Evolutionary conservation across 37 sponge, comb jelly and placozoan species (phyloP).

Genomic region (Dysidea cf. avara): DNA sequence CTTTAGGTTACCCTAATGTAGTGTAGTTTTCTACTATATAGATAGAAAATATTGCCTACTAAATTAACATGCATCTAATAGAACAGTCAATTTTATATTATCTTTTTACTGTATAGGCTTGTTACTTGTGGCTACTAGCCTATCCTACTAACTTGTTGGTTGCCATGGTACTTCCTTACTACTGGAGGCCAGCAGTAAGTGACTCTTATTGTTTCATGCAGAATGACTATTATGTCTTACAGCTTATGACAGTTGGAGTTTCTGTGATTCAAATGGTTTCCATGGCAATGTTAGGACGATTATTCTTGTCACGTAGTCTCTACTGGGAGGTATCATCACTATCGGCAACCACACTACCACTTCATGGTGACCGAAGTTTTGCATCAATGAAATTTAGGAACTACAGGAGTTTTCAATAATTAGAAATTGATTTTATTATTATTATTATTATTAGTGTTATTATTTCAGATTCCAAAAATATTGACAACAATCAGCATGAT

Average conservation of each 20-base stretch:
- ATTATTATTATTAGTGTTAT: too few species aligned
- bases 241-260: slow-evolving; percentile 65
- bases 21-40: too few species aligned
- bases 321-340: slow-evolving; percentile 86
- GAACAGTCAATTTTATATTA: too few species aligned
- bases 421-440: too few species aligned
- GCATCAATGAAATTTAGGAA: too few species aligned
- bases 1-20: too few species aligned
- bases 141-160: slow-evolving; percentile 58
- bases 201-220: not conserved
- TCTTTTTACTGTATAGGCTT: slow-evolving; percentile 59
- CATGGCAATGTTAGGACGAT: slow-evolving; percentile 51
- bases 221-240: too few species aligned
- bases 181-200: slow-evolving; percentile 56
- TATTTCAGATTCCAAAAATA: too few species aligned
- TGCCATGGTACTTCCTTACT: slow-evolving; percentile 48
- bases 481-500: too few species aligned
- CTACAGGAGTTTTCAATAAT: too few species aligned
- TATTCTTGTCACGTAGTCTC: slow-evolving; percentile 72
- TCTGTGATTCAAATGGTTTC: slow-evolving; percentile 48
- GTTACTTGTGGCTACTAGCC: slow-evolving; percentile 68
- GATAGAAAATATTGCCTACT: too few species aligned
- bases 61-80: too few species aligned
- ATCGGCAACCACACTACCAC: slow-evolving; percentile 68
- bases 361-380: slow-evolving; percentile 53